phyloP scores from a whole-genome alignment of 2,113 vertebrate species.

The Arvicanthis niloticus region DNA sequence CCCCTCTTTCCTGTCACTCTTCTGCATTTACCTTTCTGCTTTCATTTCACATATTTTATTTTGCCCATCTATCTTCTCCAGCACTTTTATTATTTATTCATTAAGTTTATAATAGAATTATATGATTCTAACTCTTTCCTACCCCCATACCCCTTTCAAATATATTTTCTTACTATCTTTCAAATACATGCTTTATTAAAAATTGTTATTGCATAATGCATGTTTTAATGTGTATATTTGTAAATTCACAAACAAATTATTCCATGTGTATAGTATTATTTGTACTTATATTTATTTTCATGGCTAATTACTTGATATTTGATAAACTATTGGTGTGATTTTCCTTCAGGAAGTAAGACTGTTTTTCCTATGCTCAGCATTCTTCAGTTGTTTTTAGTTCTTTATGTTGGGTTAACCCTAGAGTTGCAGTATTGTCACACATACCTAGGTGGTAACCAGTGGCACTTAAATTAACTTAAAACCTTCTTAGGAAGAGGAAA shows the following conservation, averaged over 20 bases:
- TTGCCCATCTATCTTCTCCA: not conserved
- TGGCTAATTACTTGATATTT: not conserved
- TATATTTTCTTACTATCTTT: not conserved
- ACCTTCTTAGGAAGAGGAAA: not conserved
- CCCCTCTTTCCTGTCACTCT: too few species aligned
- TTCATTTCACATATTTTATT: not conserved
- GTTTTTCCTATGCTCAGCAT: not conserved
- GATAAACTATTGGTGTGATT: not conserved
- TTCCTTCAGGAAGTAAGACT: not conserved
- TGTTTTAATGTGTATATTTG: not conserved
- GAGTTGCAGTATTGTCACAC: not conserved
- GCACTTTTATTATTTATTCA: not conserved
- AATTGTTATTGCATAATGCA: too few species aligned
- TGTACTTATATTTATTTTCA: not conserved
- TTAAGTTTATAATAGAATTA: not conserved
- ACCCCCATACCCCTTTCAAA: not conserved
- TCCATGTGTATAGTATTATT: not conserved
- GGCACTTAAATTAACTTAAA: not conserved
- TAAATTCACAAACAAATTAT: not conserved
- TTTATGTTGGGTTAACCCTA: not conserved
- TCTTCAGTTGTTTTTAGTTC: not conserved
- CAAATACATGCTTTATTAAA: not conserved
- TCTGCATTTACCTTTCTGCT: too few species aligned
- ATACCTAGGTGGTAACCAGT: not conserved
- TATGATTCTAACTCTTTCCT: too few species aligned